Percentiles rank a stretch among this genome's conserved stretches.
Evolutionary conservation across 2,888 invertebrate species (phyloP).

Genomic region (Diaprepes abbreviatus): DNA sequence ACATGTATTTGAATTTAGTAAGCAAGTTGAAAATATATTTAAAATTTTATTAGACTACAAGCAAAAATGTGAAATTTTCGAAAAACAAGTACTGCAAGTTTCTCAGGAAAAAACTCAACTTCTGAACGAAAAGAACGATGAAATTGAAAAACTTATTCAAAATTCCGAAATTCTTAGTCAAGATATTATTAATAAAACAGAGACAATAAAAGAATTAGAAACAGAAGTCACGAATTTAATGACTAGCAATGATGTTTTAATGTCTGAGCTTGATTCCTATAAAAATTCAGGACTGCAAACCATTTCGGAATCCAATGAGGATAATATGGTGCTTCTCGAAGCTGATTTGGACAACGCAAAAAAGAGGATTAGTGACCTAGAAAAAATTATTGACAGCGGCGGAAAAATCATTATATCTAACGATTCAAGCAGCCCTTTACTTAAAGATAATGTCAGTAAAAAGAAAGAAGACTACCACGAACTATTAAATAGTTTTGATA

Average conservation of each 20-base stretch:
- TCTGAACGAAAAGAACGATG: conserved; percentile 63
- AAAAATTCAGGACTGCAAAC: conserved; percentile 76
- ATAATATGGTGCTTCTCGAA: conserved; percentile 76
- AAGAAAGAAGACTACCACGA: conserved; percentile 57
- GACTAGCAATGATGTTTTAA: conserved; percentile 79
- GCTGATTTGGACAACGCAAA: conserved; percentile 72
- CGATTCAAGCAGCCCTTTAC: conserved; percentile 16
- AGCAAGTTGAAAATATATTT: conserved; percentile 71
- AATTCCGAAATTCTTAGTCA: conserved; percentile 64
- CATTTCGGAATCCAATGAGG: conserved; percentile 81
- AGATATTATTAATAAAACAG: conserved; percentile 62
- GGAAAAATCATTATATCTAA: conserved; percentile 23
- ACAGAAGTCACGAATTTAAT: conserved; percentile 76
- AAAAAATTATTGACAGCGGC: conserved; percentile 54
- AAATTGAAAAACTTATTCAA: conserved; percentile 64
- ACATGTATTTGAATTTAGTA: conserved; percentile 59
- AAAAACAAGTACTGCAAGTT: conserved; percentile 73
- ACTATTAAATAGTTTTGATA: conserved; percentile 56
- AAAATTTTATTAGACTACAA: conserved; percentile 73
- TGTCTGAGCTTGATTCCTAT: conserved; percentile 75
- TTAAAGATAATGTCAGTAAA: conserved; percentile 46
- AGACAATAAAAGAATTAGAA: conserved; percentile 69
- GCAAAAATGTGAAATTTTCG: conserved; percentile 72
- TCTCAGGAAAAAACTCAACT: conserved; percentile 68
- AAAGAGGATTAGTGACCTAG: conserved; percentile 65